Base-by-base conservation (phyloP, 2,797 vertebrate species). In the Malurus leucopterus region DNA sequence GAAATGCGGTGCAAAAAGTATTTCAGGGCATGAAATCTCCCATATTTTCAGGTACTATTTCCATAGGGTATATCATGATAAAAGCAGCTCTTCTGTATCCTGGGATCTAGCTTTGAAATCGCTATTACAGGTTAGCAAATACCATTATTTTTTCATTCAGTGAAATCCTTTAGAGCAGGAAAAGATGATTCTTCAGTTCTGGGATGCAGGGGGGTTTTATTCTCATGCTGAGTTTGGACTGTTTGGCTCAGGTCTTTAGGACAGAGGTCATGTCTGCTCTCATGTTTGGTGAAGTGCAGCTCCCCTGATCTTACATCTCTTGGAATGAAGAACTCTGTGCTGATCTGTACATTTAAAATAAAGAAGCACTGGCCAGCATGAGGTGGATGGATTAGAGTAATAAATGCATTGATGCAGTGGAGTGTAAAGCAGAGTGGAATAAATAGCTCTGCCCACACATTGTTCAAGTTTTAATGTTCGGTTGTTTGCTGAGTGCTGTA, bases 1-100 rank as follows among this genome's bases (percentile, higher is more conserved):
- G 53, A 24, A 47, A 40, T 26, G 21, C 20, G 21, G 36, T 19
- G 18, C 11, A 9, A 63, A 54, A 53, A 38, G 23, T 32, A 1
- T 68, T 24, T 8, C 29, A 29, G 50, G 41, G 22, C 29, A 11
- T 64, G 41, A 54, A 46, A 38, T 22, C 57, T 15, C 24, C 53
- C 21, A 4, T 50, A 21, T 30, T 30, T 65, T 24, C 53, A 51
- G 49, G 32, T 54, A n/a, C 5, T 9, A 2, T 61, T 82, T 34
- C 27, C 7, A 2, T 7, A 40, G 54, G 59, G 40, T 29, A 24
- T 13, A 2, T 24, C 1, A 0, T 9, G 13, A 13, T 50, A 40
- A 58, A 75, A 72, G 12, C 55, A 41, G 24, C 16, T 76, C 7
- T 36, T 51, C 40, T 32, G 4, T 41, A 2, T 8, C 8, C 4